Evolutionary conservation across 1,140 invertebrate species (phyloP), one percentile per base, ranked within the genome.

Genomic region (Zaprionus africanus): DNA sequence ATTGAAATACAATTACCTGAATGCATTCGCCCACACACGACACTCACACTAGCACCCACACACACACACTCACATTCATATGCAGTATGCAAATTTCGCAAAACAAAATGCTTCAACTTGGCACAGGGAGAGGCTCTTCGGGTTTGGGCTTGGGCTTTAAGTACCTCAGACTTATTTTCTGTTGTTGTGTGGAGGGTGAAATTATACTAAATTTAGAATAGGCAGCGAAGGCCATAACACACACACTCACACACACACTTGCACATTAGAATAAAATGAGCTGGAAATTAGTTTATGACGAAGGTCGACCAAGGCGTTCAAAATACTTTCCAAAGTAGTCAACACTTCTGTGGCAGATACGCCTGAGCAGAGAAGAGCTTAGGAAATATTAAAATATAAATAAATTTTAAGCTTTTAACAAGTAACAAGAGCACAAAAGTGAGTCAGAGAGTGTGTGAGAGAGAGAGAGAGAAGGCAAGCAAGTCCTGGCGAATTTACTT

Each of bases 251-350:
- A 17, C 7, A 17, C 41, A 17, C 41, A 46, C 41, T 7, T 9
- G 77, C n/a, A 46, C n/a, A 17, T 46, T 46, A 17, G 41, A 46
- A 46, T 83, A 81, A 88, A 87, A 88, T 87, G 83, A 87, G 84
- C 78, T 84, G 72, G 78, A 87, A 87, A 87, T 87, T 87, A 88
- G 83, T 88, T 84, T 87, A 81, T 60, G 74, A 57, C 78, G 83
- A 88, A 87, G 83, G 84, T 88, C 78, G 70, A 22, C 64, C 17
- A 17, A 67, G 71, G 49, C 31, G 41, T 46, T 43, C 41, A 43
- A 43, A 13, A 43, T 43, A 43, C 41, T 43, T 17, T 46, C 41
- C 41, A 54, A 60, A 63, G 60, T 24, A 28, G 66, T 13, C 36
- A 83, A 56, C 51, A 61, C 17, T 81, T 81, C 41, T 17, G n/a